phyloP scores from a whole-genome alignment of 2,113 vertebrate genomes.

The Rutilus rutilus region DNA sequence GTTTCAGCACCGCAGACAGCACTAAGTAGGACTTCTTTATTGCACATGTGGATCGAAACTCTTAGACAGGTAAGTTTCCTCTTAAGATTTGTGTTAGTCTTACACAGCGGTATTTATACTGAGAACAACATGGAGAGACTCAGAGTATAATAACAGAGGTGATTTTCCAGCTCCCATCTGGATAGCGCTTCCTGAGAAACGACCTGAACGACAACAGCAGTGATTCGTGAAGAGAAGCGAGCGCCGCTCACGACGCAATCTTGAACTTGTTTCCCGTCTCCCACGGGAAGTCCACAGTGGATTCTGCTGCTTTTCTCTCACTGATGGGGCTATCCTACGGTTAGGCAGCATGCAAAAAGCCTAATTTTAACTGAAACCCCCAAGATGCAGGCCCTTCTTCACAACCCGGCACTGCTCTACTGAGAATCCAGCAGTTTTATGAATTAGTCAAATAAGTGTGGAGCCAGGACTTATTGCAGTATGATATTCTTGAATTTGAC shows the following conservation, averaged over 20 bases:
- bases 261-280: constrained; percentile 47
- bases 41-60: constrained; percentile 29
- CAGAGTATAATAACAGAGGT: constrained; percentile 54
- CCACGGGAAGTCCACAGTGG: constrained; percentile 39
- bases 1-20: constrained; percentile 37
- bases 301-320: constrained; percentile 25
- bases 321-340: background rate
- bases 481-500: constrained; percentile 36
- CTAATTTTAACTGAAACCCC: constrained; percentile 23
- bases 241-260: constrained; percentile 43
- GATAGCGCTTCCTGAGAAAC: constrained; percentile 45
- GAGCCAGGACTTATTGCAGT: constrained; percentile 42
- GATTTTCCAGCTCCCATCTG: constrained; percentile 51
- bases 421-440: constrained; percentile 44
- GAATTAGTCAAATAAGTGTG: constrained; percentile 39
- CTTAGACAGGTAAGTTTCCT: constrained; percentile 33
- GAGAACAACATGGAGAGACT: constrained; percentile 41
- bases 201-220: constrained; percentile 58
- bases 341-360: constrained; percentile 6
- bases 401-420: constrained; percentile 17
- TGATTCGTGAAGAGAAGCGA: constrained; percentile 37
- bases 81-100: constrained; percentile 23
- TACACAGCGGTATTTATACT: constrained; percentile 39
- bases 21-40: constrained; percentile 40
- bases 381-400: constrained; percentile 32